phyloP scores from a whole-genome alignment of 2,888 invertebrate genomes.

The Orchesellides sinensis region DNA sequence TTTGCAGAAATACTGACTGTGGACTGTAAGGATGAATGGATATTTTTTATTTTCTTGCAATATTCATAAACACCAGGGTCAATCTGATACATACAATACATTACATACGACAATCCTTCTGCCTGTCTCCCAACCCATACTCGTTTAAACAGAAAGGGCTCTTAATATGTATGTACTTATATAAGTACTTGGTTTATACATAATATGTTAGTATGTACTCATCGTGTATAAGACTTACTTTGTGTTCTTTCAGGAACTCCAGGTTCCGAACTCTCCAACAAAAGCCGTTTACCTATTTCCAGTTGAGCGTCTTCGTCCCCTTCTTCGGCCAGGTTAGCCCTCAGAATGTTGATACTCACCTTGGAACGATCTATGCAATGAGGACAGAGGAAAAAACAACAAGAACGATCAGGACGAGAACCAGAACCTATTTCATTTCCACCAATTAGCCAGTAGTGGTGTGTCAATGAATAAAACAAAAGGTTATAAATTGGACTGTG shows the following conservation, averaged over 20 bases:
- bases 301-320: slow-evolving; percentile 94
- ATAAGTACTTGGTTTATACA: too few relatives aligned
- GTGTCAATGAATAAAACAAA: slow-evolving; percentile 9
- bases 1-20: too few relatives aligned
- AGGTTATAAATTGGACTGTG: not conserved
- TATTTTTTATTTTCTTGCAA: too few relatives aligned
- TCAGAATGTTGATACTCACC: slow-evolving; percentile 75
- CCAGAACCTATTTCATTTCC: slow-evolving; percentile 33
- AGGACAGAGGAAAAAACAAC: slow-evolving; percentile 67
- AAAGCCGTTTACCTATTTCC: slow-evolving; percentile 88
- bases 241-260: slow-evolving; percentile 34
- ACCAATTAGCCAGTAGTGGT: not conserved
- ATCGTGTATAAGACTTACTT: slow-evolving; percentile 68
- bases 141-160: too few relatives aligned
- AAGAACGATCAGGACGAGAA: slow-evolving; percentile 62
- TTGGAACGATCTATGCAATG: slow-evolving; percentile 74
- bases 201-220: too few relatives aligned
- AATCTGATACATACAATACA: too few relatives aligned
- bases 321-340: slow-evolving; percentile 84
- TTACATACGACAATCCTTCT: too few relatives aligned
- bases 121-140: too few relatives aligned
- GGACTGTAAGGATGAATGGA: too few relatives aligned
- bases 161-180: too few relatives aligned
- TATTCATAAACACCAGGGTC: too few relatives aligned
- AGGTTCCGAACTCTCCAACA: slow-evolving; percentile 81